A percentile compares a stretch with the other conserved stretches of the same genome.
These are phyloP conservation scores for Mobula hypostoma DNA, from an alignment of 2,113 vertebrate genomes.

Conservation along the genomic window DNA sequence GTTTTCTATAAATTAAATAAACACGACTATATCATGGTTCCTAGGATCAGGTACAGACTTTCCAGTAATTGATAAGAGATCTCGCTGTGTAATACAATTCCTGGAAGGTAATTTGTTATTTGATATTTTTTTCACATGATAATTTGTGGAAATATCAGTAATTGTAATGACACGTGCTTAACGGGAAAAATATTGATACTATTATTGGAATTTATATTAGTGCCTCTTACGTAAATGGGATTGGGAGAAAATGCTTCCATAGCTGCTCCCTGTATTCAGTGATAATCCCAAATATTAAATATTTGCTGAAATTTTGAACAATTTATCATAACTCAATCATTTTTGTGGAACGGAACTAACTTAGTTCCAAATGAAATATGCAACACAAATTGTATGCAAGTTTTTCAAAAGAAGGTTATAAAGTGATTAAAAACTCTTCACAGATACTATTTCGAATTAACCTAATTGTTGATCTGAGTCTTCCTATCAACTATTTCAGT, in stretches of 20 bases:
- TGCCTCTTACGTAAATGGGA: neutral
- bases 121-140: neutral
- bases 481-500: neutral
- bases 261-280: neutral
- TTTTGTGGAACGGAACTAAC: neutral
- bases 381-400: neutral
- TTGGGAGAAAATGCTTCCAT: neutral
- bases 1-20: neutral
- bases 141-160: neutral
- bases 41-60: slow-evolving; percentile 8
- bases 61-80: neutral
- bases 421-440: slow-evolving; percentile 12
- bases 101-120: neutral
- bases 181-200: neutral
- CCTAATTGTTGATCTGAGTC: no score
- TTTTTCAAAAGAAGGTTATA: neutral
- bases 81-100: neutral
- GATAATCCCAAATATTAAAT: neutral
- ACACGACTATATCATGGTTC: neutral
- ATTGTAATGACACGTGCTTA: neutral
- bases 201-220: neutral
- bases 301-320: neutral
- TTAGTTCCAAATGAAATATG: neutral
- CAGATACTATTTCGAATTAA: neutral
- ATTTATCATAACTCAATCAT: neutral